Percentiles rank a stretch among this genome's conserved stretches.
phyloP scores from a whole-genome alignment of 64 coral and sea anemone species.

The Dendronephthya gigantea region DNA sequence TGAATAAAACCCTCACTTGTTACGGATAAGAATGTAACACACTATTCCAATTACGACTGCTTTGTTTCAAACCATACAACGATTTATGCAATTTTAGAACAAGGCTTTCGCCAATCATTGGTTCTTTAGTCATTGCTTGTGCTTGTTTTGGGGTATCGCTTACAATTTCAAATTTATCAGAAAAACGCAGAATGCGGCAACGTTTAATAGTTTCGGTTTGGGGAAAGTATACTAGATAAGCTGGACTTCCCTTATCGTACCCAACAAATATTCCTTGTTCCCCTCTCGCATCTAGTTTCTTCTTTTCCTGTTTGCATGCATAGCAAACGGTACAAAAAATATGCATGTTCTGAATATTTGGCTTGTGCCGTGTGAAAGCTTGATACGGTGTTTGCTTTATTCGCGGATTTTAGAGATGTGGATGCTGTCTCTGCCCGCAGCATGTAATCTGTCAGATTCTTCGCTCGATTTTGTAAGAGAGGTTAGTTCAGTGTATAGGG shows the following conservation, averaged over 20 bases:
- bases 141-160: not conserved
- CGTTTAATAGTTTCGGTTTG: not conserved
- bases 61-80: not conserved
- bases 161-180: not conserved
- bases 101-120: not conserved
- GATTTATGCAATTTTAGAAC: not conserved
- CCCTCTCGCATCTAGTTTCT: not conserved
- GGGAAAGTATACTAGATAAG: not conserved
- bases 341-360: not conserved
- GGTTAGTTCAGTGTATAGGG: too few relatives aligned
- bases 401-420: too few relatives aligned
- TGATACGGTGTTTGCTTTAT: not conserved
- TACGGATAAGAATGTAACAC: not conserved
- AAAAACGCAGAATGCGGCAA: not conserved
- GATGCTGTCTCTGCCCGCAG: too few relatives aligned
- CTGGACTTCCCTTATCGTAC: conserved; percentile 6
- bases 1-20: not conserved
- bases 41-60: not conserved
- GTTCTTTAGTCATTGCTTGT: not conserved
- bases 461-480: too few relatives aligned
- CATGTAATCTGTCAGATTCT: too few relatives aligned
- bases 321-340: not conserved
- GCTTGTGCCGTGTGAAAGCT: not conserved
- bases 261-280: not conserved
- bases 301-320: not conserved